A percentile compares a stretch with the other conserved stretches of the same genome.
phyloP scores from a whole-genome alignment of 2,888 invertebrate species.

The Acholoe squamosa region DNA sequence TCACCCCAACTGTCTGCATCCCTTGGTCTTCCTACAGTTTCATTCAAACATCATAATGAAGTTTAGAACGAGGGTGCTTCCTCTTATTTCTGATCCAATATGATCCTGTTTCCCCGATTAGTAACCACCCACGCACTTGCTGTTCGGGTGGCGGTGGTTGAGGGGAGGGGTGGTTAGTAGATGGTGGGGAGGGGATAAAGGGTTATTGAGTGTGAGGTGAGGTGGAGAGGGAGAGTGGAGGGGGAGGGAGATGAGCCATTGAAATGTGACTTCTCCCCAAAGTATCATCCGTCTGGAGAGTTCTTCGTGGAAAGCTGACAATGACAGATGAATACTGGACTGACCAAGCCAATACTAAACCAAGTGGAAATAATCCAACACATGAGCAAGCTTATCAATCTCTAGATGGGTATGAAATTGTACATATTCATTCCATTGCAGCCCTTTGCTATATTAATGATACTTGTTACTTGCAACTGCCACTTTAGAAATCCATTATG shows the following conservation, averaged over 20 bases:
- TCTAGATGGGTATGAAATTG: too few relatives aligned
- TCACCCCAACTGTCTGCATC: neutral
- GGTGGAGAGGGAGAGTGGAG: neutral
- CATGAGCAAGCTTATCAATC: too few relatives aligned
- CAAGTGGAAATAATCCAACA: too few relatives aligned
- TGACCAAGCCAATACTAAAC: neutral
- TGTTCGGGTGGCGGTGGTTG: neutral
- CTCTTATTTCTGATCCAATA: neutral
- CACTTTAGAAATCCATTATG: too few relatives aligned
- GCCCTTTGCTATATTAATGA: too few relatives aligned
- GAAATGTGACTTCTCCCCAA: slow-evolving; percentile 3
- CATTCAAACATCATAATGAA: neutral
- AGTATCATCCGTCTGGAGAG: neutral
- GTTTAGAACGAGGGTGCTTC: neutral
- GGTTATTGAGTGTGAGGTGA: neutral
- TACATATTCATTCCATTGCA: too few relatives aligned
- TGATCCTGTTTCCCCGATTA: slow-evolving; percentile 3
- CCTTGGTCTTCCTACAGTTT: neutral
- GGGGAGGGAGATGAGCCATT: neutral
- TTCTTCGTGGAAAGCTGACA: neutral
- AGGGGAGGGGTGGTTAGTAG: neutral
- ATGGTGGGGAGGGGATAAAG: neutral
- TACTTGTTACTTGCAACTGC: too few relatives aligned
- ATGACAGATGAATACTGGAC: neutral
- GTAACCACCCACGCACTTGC: neutral